Conservation (phyloP, 2,888 invertebrate genomes). For the Pomacea canaliculata region DNA sequence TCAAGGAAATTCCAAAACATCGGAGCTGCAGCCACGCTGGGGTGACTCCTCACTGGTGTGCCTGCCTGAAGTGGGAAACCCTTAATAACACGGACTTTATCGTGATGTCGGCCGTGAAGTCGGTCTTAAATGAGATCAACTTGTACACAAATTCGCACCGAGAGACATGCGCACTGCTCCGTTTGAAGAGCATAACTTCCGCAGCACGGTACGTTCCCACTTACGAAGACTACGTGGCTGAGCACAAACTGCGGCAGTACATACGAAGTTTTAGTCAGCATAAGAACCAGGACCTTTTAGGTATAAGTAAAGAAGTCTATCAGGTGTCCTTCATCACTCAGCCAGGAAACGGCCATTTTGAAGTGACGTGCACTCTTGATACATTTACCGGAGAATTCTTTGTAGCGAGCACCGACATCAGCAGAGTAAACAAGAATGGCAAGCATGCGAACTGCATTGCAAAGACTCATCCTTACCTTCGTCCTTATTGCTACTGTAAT, state of each 20-base stretch:
- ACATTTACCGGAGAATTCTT: constrained; percentile 74
- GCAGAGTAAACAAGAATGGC: constrained; percentile 87
- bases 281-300: constrained; percentile 78
- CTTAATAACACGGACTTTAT: constrained; percentile 73
- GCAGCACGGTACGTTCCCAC: constrained; percentile 80
- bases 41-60: constrained; percentile 96
- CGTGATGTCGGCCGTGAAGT: constrained; percentile 73
- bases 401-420: constrained; percentile 80
- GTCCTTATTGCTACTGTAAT: constrained; percentile 86
- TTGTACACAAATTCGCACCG: constrained; percentile 76
- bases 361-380: constrained; percentile 81
- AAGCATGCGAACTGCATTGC: constrained; percentile 85
- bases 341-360: constrained; percentile 85
- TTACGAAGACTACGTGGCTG: constrained; percentile 64
- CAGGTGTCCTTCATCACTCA: constrained; percentile 82
- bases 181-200: constrained; percentile 78
- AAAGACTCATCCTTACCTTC: constrained; percentile 74
- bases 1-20: constrained; percentile 74
- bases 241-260: background rate
- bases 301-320: constrained; percentile 75
- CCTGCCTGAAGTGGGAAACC: constrained; percentile 87
- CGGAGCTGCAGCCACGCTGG: constrained; percentile 89
- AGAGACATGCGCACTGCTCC: constrained; percentile 59
- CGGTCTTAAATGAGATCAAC: constrained; percentile 70
- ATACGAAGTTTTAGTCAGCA: too few species aligned